These are phyloP conservation scores for Criorhina ranunculi DNA, from an alignment of 2,888 invertebrate genomes.

Conservation along the genomic window DNA sequence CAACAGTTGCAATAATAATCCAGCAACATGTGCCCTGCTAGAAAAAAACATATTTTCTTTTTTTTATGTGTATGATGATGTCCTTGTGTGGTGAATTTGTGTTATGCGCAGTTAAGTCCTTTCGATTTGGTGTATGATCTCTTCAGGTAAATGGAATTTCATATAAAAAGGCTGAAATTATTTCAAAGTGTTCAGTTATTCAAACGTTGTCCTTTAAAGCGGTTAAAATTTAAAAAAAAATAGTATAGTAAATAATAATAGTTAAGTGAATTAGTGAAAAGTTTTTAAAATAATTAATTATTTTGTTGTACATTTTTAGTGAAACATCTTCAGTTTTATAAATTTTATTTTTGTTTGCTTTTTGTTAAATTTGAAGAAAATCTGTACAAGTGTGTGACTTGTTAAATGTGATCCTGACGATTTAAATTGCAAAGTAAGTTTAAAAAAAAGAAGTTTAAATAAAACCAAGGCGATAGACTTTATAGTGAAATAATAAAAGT, in stretches of 20 bases:
- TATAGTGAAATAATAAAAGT: no score
- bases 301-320: not conserved
- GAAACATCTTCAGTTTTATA: not conserved
- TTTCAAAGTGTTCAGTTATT: conserved; percentile 59
- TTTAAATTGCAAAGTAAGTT: no score
- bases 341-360: not conserved
- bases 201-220: conserved; percentile 64
- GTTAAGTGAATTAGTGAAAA: conserved; percentile 17
- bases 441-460: no score
- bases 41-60: no score
- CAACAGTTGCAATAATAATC: conserved; percentile 66
- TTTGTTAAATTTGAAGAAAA: not conserved
- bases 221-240: conserved; percentile 33
- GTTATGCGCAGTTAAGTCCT: conserved; percentile 68
- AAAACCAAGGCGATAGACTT: no score
- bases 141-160: conserved; percentile 34
- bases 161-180: conserved; percentile 63
- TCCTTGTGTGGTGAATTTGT: conserved; percentile 39
- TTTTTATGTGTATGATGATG: conserved; percentile 17
- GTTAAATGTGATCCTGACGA: no score
- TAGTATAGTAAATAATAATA: conserved; percentile 31
- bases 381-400: no score
- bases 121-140: conserved; percentile 60
- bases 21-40: conserved; percentile 72
- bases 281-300: not conserved